phyloP scores from a whole-genome alignment of 2,113 vertebrate species.

The Hydrochoerus hydrochaeris region DNA sequence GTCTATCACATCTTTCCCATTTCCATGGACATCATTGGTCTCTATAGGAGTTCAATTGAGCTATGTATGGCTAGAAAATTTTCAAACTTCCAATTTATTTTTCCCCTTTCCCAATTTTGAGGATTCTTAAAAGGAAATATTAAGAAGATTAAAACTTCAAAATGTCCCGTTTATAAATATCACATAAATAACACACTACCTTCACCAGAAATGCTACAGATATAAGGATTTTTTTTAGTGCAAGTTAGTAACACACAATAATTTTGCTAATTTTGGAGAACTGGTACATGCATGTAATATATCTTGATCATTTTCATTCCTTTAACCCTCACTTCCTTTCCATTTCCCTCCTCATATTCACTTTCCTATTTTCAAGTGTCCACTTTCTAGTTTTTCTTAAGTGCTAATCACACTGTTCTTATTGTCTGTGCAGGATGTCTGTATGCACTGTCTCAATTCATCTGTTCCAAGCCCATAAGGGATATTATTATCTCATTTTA shows the following conservation, averaged over 20 bases:
- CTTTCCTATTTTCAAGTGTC: background rate
- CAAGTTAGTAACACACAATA: background rate
- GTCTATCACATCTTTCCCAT: background rate
- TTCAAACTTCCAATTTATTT: background rate
- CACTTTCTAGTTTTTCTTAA: background rate
- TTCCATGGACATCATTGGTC: background rate
- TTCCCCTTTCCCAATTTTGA: background rate
- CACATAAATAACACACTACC: background rate
- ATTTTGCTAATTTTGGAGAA: background rate
- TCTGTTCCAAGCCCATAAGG: background rate
- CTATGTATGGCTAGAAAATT: background rate
- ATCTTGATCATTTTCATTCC: background rate
- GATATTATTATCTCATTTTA: background rate
- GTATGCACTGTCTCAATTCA: background rate
- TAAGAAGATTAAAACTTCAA: background rate
- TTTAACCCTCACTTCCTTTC: background rate
- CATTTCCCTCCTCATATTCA: background rate
- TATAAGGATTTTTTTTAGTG: background rate
- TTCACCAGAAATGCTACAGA: background rate
- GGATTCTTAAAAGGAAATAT: background rate
- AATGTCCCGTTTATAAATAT: background rate
- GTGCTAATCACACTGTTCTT: background rate
- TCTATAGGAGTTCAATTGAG: background rate
- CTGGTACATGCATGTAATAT: background rate
- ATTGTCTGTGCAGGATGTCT: background rate